These are phyloP conservation scores for Drosophila infuscata DNA, from an alignment of 2,888 invertebrate genomes.

Conservation along the genomic window DNA sequence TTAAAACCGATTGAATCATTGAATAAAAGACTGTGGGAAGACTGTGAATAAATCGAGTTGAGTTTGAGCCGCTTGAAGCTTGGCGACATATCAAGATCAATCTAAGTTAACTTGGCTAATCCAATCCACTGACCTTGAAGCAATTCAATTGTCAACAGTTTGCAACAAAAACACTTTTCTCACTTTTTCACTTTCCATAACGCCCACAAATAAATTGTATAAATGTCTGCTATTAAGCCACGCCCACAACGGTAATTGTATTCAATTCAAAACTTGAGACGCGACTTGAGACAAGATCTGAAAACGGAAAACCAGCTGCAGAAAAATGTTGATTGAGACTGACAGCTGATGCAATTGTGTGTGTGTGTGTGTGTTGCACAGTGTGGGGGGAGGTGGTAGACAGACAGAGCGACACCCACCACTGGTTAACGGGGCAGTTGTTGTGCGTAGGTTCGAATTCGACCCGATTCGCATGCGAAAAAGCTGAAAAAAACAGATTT, in stretches of 20 bases:
- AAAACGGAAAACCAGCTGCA: slow-evolving; percentile 55
- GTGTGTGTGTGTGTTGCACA: slow-evolving; percentile 2
- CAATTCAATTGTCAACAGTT: not conserved
- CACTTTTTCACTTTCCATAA: slow-evolving; percentile 46
- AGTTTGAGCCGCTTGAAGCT: not conserved
- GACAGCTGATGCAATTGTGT: slow-evolving; percentile 37
- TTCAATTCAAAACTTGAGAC: slow-evolving; percentile 60
- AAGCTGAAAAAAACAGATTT: slow-evolving; percentile 1
- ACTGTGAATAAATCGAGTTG: not conserved
- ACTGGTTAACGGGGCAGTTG: slow-evolving; percentile 24
- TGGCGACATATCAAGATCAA: slow-evolving; percentile 27
- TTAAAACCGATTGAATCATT: not conserved
- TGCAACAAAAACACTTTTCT: slow-evolving; percentile 12
- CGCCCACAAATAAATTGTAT: slow-evolving; percentile 22
- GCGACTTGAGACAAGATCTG: slow-evolving; percentile 61
- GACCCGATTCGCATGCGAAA: slow-evolving; percentile 32
- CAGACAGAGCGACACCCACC: slow-evolving; percentile 36
- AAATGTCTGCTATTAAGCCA: slow-evolving; percentile 23
- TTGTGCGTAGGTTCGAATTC: slow-evolving; percentile 31
- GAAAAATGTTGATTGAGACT: slow-evolving; percentile 60
- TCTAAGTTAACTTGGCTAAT: slow-evolving; percentile 15
- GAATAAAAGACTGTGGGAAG: slow-evolving; percentile 13
- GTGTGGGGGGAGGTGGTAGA: slow-evolving; percentile 3
- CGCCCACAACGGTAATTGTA: slow-evolving; percentile 53
- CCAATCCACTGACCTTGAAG: slow-evolving; percentile 40